Evolutionary conservation across 2,113 vertebrate genomes (phyloP).

Genomic region (Eleginops maclovinus): DNA sequence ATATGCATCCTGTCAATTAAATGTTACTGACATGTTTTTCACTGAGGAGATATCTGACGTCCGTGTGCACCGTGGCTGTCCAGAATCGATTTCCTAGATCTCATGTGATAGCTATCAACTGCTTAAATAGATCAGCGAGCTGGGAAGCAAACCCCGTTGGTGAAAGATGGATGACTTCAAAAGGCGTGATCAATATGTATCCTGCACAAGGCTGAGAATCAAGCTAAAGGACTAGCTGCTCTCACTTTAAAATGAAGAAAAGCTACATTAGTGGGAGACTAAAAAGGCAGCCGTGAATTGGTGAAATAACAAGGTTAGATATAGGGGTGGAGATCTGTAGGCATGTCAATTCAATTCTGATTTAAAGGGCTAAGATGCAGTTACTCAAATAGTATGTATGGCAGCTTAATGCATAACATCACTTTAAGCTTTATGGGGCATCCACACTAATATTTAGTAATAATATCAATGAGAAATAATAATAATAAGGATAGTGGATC

Average conservation of each 20-base stretch:
- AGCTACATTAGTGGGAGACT: too few relatives aligned
- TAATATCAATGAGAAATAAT: not conserved
- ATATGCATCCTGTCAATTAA: slow-evolving; percentile 57
- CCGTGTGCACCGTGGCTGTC: slow-evolving; percentile 4
- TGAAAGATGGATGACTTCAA: slow-evolving; percentile 58
- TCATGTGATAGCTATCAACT: slow-evolving; percentile 61
- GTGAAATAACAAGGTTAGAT: not conserved
- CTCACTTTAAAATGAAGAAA: slow-evolving; percentile 19
- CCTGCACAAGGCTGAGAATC: slow-evolving; percentile 33
- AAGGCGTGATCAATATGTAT: slow-evolving; percentile 57
- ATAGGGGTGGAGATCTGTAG: too few relatives aligned
- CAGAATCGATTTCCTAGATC: slow-evolving; percentile 60
- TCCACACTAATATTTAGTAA: not conserved
- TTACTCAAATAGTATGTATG: too few relatives aligned
- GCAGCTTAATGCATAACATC: too few relatives aligned
- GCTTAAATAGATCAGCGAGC: slow-evolving; percentile 49
- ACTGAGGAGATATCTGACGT: slow-evolving; percentile 45
- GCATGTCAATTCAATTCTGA: not conserved
- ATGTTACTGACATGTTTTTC: slow-evolving; percentile 60
- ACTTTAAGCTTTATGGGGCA: not conserved
- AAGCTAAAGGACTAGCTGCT: slow-evolving; percentile 15
- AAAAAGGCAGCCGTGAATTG: not conserved
- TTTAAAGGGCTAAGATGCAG: not conserved
- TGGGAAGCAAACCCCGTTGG: slow-evolving; percentile 18
- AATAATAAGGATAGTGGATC: not conserved